Conservation (phyloP, 1,140 invertebrate species). For the Brachionus sp. region DNA sequence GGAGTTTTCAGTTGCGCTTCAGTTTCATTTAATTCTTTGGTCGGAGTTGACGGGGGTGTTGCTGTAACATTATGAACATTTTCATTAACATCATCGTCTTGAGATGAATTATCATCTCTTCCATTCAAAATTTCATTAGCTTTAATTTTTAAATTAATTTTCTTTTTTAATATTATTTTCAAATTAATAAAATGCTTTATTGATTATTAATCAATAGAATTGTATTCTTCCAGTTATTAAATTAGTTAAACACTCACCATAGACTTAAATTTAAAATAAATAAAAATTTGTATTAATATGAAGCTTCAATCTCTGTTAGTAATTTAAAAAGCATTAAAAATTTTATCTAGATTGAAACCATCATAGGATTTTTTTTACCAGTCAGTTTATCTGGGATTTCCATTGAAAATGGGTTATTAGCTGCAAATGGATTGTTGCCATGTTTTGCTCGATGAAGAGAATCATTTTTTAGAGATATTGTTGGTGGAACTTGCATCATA, state of each 20-base stretch:
- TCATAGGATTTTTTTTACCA: not conserved
- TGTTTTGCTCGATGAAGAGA: not conserved
- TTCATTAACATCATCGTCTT: not conserved
- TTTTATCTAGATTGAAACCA: slow-evolving; percentile 3
- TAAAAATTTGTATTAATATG: not conserved
- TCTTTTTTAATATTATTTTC: not conserved
- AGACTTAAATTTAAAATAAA: slow-evolving; percentile 1
- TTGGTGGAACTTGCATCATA: slow-evolving; percentile 38
- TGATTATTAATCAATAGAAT: not conserved
- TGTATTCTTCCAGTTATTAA: not conserved
- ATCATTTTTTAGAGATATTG: slow-evolving; percentile 12
- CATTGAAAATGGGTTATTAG: not conserved
- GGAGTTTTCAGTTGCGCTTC: slow-evolving; percentile 15
- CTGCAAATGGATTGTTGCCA: not conserved
- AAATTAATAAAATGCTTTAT: not conserved
- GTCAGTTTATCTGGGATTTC: slow-evolving; percentile 41
- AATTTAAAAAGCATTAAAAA: not conserved
- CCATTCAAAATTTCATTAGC: slow-evolving; percentile 6
- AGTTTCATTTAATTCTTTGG: not conserved
- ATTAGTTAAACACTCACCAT: not conserved
- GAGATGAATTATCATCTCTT: not conserved
- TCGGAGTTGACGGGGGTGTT: slow-evolving; percentile 33
- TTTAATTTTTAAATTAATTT: not conserved
- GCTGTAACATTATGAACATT: not conserved
- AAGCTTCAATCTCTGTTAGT: not conserved